Base-by-base conservation (phyloP, 2,888 invertebrate genomes). In the Stramonita haemastoma region DNA sequence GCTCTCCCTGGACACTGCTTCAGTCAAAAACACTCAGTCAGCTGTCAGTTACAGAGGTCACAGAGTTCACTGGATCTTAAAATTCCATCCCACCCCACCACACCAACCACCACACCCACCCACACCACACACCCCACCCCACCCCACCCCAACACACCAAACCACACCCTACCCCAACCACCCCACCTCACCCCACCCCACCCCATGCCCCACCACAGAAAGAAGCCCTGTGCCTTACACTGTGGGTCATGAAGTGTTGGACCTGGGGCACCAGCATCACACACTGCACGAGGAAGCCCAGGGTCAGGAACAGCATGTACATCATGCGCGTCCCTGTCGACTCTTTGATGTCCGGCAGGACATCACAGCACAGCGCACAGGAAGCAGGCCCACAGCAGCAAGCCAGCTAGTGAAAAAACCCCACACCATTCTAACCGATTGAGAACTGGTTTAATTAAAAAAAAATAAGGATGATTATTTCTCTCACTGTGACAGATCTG, bases 251-350 rank as follows among this genome's bases (percentile, higher is more conserved):
- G 60, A 92, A 90, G 15, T 91, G 87, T 70, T 93, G 92, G 19
- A 94, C 85, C 77, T 95, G 93, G 36, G 95, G 95, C n/a, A 95
- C 95, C 83, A 96, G 93, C 96, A 96, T 96, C 56, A 96, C 90
- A 90, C 96, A 96, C 91, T 95, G 95, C 46, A 96, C 92, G 5
- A 95, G 89, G 34, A 96, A 95, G 22, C 94, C 95, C 0, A 96
- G 81, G 6, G 96, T 91, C 2, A 96, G 93, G 86, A 95, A 94
- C 13, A 96, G 73, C 0, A 96, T 95, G 93, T 96, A 96, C 95
- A 96, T 95, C 32, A 96, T 91, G 15, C 96, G 94, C 22, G 96
- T 96, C 19, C 95, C 95, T 29, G 96, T 96, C 0, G 96, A 96
- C 91, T 96, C 96, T 87, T 95, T 95, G 86, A 96, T 94, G 32